These are phyloP conservation scores for Pseudolycoriella hygida DNA, from an alignment of 2,888 invertebrate genomes.

Conservation along the genomic window DNA sequence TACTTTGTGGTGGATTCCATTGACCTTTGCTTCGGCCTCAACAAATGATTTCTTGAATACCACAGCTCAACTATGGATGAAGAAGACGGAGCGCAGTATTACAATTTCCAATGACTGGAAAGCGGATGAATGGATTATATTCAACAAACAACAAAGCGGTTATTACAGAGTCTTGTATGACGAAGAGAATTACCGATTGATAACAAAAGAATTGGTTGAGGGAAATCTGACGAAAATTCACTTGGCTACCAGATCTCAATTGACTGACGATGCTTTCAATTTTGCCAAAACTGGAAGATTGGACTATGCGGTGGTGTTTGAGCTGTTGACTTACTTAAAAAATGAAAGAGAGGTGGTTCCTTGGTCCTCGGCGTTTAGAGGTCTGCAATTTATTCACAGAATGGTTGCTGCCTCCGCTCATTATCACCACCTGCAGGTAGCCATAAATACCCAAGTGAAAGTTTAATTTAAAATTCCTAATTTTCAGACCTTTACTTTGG, in stretches of 20 bases:
- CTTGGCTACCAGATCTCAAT: conserved; percentile 63
- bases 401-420: neutral
- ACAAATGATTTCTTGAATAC: conserved; percentile 21
- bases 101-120: conserved; percentile 27
- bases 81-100: conserved; percentile 14
- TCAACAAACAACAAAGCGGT: conserved; percentile 32
- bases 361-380: neutral
- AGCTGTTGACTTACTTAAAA: neutral
- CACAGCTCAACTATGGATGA: conserved; percentile 13
- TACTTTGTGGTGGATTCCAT: conserved; percentile 20
- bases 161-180: conserved; percentile 55
- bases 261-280: conserved; percentile 68
- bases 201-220: conserved; percentile 31
- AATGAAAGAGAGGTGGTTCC: neutral
- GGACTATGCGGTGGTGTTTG: neutral
- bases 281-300: neutral
- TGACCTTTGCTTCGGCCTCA: conserved; percentile 19
- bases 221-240: conserved; percentile 34
- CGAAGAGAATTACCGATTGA: conserved; percentile 40
- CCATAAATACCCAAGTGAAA: neutral
- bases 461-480: neutral
- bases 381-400: neutral
- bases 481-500: neutral
- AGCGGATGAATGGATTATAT: conserved; percentile 26
- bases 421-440: neutral